Evolutionary conservation across 2,888 invertebrate species (phyloP).

Genomic region (Elmis aenea): DNA sequence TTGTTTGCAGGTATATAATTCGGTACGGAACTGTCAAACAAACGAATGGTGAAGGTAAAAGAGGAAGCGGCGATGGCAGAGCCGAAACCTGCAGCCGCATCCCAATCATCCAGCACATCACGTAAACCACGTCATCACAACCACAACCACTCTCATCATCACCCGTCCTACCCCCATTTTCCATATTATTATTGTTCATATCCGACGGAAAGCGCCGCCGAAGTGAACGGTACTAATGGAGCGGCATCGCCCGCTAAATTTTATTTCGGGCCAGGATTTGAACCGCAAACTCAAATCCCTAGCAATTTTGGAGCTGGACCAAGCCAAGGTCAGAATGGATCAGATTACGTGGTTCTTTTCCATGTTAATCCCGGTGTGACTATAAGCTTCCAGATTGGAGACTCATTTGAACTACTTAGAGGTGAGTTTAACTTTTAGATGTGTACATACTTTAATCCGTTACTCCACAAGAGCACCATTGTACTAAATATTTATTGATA

Average conservation of each 20-base stretch:
- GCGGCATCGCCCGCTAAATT: slow-evolving; percentile 52
- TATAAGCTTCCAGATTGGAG: slow-evolving; percentile 69
- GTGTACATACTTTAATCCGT: too few relatives aligned
- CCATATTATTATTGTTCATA: slow-evolving; percentile 45
- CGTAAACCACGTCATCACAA: slow-evolving; percentile 40
- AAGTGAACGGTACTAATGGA: slow-evolving; percentile 42
- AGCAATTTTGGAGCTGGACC: slow-evolving; percentile 32
- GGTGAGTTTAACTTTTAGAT: too few relatives aligned
- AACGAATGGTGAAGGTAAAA: slow-evolving; percentile 47
- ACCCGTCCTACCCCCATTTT: slow-evolving; percentile 44
- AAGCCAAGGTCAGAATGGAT: slow-evolving; percentile 33
- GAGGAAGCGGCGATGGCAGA: slow-evolving; percentile 43
- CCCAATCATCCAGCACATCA: slow-evolving; percentile 19
- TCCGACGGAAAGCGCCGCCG: slow-evolving; percentile 42
- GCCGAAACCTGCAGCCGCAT: slow-evolving; percentile 35
- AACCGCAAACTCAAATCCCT: slow-evolving; percentile 46
- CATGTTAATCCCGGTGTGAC: slow-evolving; percentile 75
- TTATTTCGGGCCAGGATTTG: slow-evolving; percentile 57
- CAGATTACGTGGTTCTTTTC: slow-evolving; percentile 64
- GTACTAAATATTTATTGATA: too few relatives aligned
- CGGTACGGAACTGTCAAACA: slow-evolving; percentile 9
- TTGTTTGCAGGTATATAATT: slow-evolving; percentile 12
- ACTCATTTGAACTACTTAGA: slow-evolving; percentile 68
- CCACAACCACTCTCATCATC: slow-evolving; percentile 51
- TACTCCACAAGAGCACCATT: too few relatives aligned